These are phyloP conservation scores for Arrhopalites spinosus DNA, from an alignment of 2,888 invertebrate genomes.

Conservation along the genomic window DNA sequence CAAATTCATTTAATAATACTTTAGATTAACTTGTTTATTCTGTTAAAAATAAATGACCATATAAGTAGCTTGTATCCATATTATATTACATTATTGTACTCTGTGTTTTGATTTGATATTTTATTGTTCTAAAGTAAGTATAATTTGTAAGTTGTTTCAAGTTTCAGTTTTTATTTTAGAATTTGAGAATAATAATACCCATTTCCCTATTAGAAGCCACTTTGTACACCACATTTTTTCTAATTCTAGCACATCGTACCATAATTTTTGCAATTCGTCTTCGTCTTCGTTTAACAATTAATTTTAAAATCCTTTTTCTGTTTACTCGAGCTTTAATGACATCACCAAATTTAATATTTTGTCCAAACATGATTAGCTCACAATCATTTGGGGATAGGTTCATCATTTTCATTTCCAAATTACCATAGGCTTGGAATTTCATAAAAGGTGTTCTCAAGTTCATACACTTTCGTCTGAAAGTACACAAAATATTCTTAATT, in stretches of 20 bases:
- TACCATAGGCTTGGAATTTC: background rate
- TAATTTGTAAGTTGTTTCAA: no score
- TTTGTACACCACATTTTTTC: background rate
- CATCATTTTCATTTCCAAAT: background rate
- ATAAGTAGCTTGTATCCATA: no score
- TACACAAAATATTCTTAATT: background rate
- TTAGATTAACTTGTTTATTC: no score
- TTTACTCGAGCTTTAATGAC: conserved; percentile 9
- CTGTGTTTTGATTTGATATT: background rate
- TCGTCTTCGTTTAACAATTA: background rate
- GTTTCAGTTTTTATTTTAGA: background rate
- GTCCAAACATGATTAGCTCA: background rate
- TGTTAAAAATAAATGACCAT: no score
- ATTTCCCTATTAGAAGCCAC: background rate
- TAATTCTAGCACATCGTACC: background rate
- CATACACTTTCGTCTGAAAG: background rate
- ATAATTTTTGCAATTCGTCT: background rate
- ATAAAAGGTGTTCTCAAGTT: background rate
- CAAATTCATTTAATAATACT: no score
- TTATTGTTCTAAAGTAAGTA: background rate
- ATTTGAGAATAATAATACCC: background rate
- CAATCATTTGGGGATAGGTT: background rate
- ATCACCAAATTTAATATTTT: background rate
- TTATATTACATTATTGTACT: no score
- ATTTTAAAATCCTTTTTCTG: conserved; percentile 1